These are phyloP conservation scores for Pyrocoelia pectoralis DNA, from an alignment of 2,888 invertebrate species.

Conservation along the genomic window DNA sequence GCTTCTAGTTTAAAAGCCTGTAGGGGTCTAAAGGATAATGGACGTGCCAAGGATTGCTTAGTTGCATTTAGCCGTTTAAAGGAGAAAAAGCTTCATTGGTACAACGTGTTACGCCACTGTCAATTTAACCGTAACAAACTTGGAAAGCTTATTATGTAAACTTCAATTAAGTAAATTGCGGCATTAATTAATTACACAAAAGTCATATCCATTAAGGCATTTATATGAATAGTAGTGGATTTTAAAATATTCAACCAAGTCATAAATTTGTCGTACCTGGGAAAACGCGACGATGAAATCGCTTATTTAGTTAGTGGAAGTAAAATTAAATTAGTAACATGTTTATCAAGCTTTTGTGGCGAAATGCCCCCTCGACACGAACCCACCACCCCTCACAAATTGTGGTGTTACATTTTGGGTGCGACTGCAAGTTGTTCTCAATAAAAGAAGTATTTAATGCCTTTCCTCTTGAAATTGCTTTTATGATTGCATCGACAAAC, in stretches of 20 bases:
- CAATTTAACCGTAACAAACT: not conserved
- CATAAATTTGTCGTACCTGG: slow-evolving; percentile 24
- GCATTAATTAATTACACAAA: slow-evolving; percentile 3
- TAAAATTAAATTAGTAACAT: slow-evolving; percentile 35
- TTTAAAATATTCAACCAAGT: slow-evolving; percentile 16
- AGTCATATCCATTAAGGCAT: slow-evolving; percentile 12
- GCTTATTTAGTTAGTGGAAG: slow-evolving; percentile 31
- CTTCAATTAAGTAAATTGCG: slow-evolving; percentile 21
- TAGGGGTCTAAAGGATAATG: not conserved
- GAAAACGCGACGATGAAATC: slow-evolving; percentile 23
- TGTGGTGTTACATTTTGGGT: not conserved
- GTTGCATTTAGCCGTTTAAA: not conserved
- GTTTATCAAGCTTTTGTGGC: slow-evolving; percentile 24
- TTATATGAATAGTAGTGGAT: slow-evolving; percentile 20
- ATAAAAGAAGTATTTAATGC: slow-evolving; percentile 19
- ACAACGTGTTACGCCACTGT: not conserved
- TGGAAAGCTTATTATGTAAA: slow-evolving; percentile 8
- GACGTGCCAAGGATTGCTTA: not conserved
- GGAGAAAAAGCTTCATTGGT: not conserved
- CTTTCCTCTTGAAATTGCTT: slow-evolving; percentile 22
- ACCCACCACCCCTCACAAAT: not conserved
- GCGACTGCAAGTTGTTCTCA: not conserved
- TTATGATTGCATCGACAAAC: slow-evolving; percentile 25
- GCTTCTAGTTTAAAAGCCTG: not conserved
- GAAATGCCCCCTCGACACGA: slow-evolving; percentile 6